Percentiles rank a stretch among this genome's conserved stretches.
Evolutionary conservation across 2,888 invertebrate genomes (phyloP).

Genomic region (Scotopteryx bipunctaria): DNA sequence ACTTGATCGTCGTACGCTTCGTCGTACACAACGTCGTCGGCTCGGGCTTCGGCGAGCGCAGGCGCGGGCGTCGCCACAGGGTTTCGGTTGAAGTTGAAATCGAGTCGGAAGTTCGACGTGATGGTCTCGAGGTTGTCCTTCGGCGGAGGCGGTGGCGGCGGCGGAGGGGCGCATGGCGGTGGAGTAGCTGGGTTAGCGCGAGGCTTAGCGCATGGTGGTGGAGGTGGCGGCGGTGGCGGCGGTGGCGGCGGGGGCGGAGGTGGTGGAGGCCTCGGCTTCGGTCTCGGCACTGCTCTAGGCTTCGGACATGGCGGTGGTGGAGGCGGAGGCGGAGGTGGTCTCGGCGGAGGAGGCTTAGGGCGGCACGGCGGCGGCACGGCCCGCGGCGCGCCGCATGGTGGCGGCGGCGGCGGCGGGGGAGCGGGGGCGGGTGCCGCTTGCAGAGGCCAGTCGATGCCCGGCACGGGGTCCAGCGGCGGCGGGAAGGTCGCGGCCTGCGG

Average conservation of each 20-base stretch:
- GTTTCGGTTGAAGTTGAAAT: slow-evolving; percentile 70
- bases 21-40: slow-evolving; percentile 9
- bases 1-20: slow-evolving; percentile 14
- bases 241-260: slow-evolving; percentile 52
- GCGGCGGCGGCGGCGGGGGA: slow-evolving; percentile 47
- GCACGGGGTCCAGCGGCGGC: slow-evolving; percentile 72
- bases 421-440: slow-evolving; percentile 53
- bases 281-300: slow-evolving; percentile 61
- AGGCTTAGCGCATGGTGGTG: slow-evolving; percentile 63
- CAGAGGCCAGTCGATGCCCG: slow-evolving; percentile 67
- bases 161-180: slow-evolving; percentile 57
- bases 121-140: slow-evolving; percentile 60
- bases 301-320: slow-evolving; percentile 61
- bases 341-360: slow-evolving; percentile 39
- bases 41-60: slow-evolving; percentile 35
- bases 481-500: slow-evolving; percentile 62
- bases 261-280: slow-evolving; percentile 50
- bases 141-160: slow-evolving; percentile 53
- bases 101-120: slow-evolving; percentile 68
- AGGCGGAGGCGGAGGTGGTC: slow-evolving; percentile 42
- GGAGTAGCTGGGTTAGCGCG: slow-evolving; percentile 68
- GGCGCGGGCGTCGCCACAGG: slow-evolving; percentile 49
- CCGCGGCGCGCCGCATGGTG: slow-evolving; percentile 38
- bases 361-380: slow-evolving; percentile 35
- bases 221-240: slow-evolving; percentile 57